These are phyloP conservation scores for Grammomys dolichurus DNA, from an alignment of 2,113 vertebrate species.

Conservation along the genomic window DNA sequence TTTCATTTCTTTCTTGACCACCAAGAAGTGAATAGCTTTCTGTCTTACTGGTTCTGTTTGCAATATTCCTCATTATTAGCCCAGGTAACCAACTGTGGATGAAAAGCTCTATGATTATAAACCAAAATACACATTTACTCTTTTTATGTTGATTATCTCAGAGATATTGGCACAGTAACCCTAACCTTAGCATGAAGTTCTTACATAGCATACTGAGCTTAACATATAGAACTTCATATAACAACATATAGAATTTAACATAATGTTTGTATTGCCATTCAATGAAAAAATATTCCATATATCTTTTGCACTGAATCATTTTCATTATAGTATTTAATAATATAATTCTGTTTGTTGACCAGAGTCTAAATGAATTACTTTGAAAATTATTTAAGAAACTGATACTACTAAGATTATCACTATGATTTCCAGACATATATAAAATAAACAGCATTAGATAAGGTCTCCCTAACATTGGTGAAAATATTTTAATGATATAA, in stretches of 20 bases:
- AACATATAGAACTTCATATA: background rate
- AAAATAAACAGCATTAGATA: background rate
- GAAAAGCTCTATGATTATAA: background rate
- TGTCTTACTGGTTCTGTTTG: background rate
- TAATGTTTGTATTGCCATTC: background rate
- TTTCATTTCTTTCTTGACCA: background rate
- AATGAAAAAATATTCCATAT: background rate
- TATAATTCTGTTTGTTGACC: background rate
- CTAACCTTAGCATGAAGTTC: background rate
- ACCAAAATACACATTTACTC: background rate
- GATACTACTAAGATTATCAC: background rate
- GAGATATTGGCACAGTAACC: background rate
- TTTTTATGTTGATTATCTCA: background rate
- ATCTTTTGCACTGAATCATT: background rate
- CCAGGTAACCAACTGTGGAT: too few relatives aligned
- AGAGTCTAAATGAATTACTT: background rate
- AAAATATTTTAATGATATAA: background rate
- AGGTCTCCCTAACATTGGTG: background rate
- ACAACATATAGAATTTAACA: background rate
- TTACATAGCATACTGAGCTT: background rate
- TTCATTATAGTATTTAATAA: background rate
- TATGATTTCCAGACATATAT: background rate
- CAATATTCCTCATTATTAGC: too few relatives aligned
- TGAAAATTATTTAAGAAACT: background rate
- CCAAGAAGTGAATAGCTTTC: background rate